These are phyloP conservation scores for Gopherus flavomarginatus DNA, from an alignment of 2,113 vertebrate species.

Conservation along the genomic window DNA sequence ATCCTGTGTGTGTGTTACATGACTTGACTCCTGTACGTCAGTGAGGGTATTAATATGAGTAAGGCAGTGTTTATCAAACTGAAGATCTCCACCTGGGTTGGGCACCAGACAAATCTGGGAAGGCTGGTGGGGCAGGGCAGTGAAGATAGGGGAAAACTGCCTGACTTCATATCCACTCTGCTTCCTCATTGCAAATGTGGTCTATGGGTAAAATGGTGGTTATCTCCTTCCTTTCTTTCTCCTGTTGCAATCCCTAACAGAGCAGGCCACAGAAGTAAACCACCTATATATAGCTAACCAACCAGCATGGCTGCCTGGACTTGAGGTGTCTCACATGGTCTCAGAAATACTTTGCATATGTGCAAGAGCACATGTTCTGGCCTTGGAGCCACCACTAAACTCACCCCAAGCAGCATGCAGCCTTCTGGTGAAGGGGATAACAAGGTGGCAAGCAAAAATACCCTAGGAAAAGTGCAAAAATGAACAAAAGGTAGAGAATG, in stretches of 20 bases:
- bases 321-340: background rate
- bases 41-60: accelerated
- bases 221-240: background rate
- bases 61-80: background rate
- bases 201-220: background rate
- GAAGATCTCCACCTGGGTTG: background rate
- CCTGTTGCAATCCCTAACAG: background rate
- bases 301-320: background rate
- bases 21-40: accelerated
- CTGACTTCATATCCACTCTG: background rate
- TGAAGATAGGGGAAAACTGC: background rate
- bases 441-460: background rate
- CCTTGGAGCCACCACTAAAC: background rate
- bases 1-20: background rate
- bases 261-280: background rate
- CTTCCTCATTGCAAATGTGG: background rate
- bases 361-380: background rate
- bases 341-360: accelerated
- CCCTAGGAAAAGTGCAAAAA: background rate
- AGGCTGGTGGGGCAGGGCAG: background rate
- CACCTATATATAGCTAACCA: background rate
- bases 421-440: background rate
- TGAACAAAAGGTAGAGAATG: background rate
- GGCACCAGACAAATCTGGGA: background rate
- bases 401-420: background rate